Percentiles rank a stretch among this genome's conserved stretches.
phyloP scores from a whole-genome alignment of 2,888 invertebrate genomes.

The Leptopterna dolabrata region DNA sequence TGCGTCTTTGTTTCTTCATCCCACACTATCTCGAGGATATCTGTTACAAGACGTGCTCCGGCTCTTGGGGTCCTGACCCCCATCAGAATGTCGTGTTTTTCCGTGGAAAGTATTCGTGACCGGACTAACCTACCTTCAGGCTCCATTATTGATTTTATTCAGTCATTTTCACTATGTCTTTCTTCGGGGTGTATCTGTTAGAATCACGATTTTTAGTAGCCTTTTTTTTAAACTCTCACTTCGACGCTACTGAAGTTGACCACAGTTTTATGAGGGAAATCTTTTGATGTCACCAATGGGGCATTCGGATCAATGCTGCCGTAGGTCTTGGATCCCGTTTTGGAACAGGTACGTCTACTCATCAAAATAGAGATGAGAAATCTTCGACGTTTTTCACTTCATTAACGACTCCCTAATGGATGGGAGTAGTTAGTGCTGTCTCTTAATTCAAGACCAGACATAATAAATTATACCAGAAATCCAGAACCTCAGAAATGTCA shows the following conservation, averaged over 20 bases:
- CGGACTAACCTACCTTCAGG: slow-evolving; percentile 26
- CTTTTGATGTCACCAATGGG: background rate
- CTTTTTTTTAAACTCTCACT: slow-evolving; percentile 28
- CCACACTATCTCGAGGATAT: background rate
- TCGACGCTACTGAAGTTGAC: background rate
- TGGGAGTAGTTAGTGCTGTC: no score
- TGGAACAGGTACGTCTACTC: no score
- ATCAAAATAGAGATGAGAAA: no score
- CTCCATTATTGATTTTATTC: slow-evolving; percentile 45
- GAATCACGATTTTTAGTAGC: slow-evolving; percentile 5
- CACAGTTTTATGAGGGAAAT: background rate
- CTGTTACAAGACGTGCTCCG: slow-evolving; percentile 19
- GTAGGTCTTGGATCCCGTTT: no score
- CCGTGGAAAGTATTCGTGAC: slow-evolving; percentile 24
- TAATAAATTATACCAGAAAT: no score
- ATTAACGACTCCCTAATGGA: no score
- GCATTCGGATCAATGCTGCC: background rate
- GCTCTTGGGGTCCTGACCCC: slow-evolving; percentile 9
- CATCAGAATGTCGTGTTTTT: slow-evolving; percentile 37
- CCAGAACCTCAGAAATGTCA: no score
- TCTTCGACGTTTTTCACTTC: no score
- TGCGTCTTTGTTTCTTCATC: background rate
- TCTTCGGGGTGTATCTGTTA: background rate
- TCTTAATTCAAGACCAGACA: no score
- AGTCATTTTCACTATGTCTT: slow-evolving; percentile 24